Evolutionary conservation across 2,888 invertebrate genomes (phyloP).

Genomic region (Nomada fucata): DNA sequence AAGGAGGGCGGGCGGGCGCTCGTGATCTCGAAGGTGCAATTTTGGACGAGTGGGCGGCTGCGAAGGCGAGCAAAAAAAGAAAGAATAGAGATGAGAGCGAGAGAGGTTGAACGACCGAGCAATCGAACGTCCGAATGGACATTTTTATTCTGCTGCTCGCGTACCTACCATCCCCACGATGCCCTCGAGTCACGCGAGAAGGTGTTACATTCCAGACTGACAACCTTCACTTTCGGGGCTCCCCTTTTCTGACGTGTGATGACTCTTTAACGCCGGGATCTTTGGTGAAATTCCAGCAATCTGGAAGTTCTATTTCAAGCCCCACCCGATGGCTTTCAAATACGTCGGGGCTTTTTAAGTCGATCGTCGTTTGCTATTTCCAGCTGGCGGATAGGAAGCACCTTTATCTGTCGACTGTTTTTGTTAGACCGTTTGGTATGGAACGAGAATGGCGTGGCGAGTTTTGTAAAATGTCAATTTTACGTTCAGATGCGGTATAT

Average conservation of each 20-base stretch:
- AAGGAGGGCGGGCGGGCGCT: conserved; percentile 63
- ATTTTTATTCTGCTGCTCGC: conserved; percentile 59
- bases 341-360: not conserved
- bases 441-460: no score
- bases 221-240: conserved; percentile 28
- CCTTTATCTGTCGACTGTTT: no score
- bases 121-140: conserved; percentile 58
- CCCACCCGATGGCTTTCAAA: not conserved
- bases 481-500: no score
- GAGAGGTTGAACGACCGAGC: conserved; percentile 64
- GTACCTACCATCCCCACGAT: conserved; percentile 16
- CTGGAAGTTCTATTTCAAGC: not conserved
- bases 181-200: conserved; percentile 48
- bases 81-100: conserved; percentile 52
- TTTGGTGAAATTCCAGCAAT: not conserved
- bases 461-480: no score
- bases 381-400: no score
- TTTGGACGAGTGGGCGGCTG: conserved; percentile 66
- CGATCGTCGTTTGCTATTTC: not conserved
- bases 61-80: conserved; percentile 44
- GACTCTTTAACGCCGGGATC: conserved; percentile 4
- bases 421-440: no score
- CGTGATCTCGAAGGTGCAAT: conserved; percentile 68
- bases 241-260: not conserved
- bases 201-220: conserved; percentile 40